Evolutionary conservation across 2,113 vertebrate genomes (phyloP), one percentile per base, ranked within the genome.

Genomic region (Halcyon malimbica): DNA sequence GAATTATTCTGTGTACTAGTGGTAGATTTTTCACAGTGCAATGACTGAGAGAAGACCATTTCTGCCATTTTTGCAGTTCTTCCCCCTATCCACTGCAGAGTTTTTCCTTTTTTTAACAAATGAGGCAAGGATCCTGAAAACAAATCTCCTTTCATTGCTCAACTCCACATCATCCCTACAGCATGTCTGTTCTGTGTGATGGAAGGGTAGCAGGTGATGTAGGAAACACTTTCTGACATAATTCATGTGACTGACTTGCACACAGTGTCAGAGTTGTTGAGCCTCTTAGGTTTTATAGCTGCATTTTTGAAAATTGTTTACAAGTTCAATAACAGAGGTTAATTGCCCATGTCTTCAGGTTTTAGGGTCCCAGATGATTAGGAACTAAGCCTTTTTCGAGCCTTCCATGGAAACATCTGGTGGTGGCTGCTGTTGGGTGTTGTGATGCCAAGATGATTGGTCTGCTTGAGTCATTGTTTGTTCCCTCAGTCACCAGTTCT

Each of bases 21-120:
- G 14, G 41, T 65, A 70, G 39, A 3, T 62, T 78, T 62, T 62
- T 31, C 46, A 56, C 44, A 39, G 3, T 67, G 31, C 53, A 42
- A 0, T 46, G 48, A 11, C n/a, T 24, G 14, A 37, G 35, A 39
- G 35, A 56, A 74, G 35, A 28, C 18, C 0, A 0, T 76, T 46
- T 15, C 20, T 63, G 37, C 69, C 0, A 0, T 54, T 53, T 31
- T 26, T 83, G 51, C 33, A 69, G 41, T 78, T 53, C 50, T 29
- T 83, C 19, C 48, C 21, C 31, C 48, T 82, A 35, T 21, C 33
- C 35, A 16, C n/a, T 39, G 11, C 37, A 64, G 35, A 56, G 16
- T 19, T 59, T 68, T 83, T n/a, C 19, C 8, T 23, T 28, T 50
- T 39, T 24, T 29, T 75, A 75, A 80, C 31, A 53, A 48, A 42